Percentiles rank a stretch among this genome's conserved stretches.
These are phyloP conservation scores for Gallinago nigripennis DNA, from an alignment of 2,797 vertebrate species.

Conservation along the genomic window DNA sequence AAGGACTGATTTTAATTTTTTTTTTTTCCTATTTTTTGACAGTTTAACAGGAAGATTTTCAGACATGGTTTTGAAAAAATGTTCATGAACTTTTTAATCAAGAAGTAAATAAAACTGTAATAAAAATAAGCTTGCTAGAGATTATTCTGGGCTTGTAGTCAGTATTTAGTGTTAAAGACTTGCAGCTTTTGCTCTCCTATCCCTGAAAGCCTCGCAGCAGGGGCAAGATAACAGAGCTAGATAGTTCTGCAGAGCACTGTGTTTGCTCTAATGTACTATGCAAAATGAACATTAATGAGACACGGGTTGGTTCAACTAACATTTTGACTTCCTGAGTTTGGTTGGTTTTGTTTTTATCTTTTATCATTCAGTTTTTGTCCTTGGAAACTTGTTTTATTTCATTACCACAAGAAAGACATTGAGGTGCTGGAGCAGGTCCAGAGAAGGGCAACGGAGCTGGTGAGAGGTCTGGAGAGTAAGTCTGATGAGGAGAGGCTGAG, in stretches of 20 bases:
- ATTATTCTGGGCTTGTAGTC: not conserved
- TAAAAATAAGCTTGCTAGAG: not conserved
- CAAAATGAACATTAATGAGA: not conserved
- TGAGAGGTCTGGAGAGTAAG: no score
- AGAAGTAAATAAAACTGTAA: not conserved
- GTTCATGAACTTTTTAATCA: not conserved
- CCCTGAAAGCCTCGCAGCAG: not conserved
- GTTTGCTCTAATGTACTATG: not conserved
- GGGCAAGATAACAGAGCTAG: not conserved
- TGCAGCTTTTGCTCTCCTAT: not conserved
- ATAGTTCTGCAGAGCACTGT: not conserved
- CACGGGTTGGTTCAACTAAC: slow-evolving; percentile 45
- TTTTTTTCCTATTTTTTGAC: not conserved
- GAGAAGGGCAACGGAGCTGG: no score
- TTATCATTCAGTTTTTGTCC: not conserved
- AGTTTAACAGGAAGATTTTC: not conserved
- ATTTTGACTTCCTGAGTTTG: not conserved
- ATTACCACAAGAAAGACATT: no score
- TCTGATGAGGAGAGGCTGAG: no score
- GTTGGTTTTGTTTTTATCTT: not conserved
- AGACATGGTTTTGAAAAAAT: not conserved
- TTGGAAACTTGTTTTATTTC: not conserved
- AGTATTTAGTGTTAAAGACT: not conserved
- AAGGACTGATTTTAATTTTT: not conserved
- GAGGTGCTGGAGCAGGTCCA: no score